Evolutionary conservation across 2,888 invertebrate species (phyloP).

Genomic region (Pristionchus maxplancki): DNA sequence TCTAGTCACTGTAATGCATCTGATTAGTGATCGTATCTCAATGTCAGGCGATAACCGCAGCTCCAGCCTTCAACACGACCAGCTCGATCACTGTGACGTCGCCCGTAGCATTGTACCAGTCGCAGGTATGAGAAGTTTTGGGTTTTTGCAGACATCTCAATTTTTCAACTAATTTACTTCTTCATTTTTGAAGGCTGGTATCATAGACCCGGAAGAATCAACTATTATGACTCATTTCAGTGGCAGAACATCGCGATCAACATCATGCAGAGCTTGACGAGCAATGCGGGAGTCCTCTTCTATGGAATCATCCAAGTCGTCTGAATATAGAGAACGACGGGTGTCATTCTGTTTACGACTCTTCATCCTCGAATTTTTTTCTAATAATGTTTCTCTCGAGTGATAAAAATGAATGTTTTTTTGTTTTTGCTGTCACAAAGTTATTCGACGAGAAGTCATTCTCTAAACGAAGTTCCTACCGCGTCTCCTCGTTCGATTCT

Average conservation of each 20-base stretch:
- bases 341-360: neutral
- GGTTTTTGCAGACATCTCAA: too few species aligned
- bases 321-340: neutral
- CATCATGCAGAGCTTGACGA: neutral
- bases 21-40: too few species aligned
- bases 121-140: neutral
- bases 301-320: neutral
- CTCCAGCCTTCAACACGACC: neutral
- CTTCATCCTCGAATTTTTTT: neutral
- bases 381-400: neutral
- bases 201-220: too few species aligned
- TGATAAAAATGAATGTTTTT: neutral
- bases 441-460: too few species aligned
- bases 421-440: too few species aligned
- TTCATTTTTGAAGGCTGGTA: too few species aligned
- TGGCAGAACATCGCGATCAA: conserved; percentile 36
- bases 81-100: conserved; percentile 15
- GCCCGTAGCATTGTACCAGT: conserved; percentile 7
- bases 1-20: too few species aligned
- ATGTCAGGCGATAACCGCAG: neutral
- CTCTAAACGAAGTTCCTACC: too few species aligned
- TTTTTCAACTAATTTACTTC: too few species aligned
- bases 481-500: too few species aligned
- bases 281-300: neutral
- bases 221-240: too few species aligned